Percentiles rank a stretch among this genome's conserved stretches.
These are phyloP conservation scores for Etheostoma spectabile DNA, from an alignment of 2,113 vertebrate species.

Conservation along the genomic window DNA sequence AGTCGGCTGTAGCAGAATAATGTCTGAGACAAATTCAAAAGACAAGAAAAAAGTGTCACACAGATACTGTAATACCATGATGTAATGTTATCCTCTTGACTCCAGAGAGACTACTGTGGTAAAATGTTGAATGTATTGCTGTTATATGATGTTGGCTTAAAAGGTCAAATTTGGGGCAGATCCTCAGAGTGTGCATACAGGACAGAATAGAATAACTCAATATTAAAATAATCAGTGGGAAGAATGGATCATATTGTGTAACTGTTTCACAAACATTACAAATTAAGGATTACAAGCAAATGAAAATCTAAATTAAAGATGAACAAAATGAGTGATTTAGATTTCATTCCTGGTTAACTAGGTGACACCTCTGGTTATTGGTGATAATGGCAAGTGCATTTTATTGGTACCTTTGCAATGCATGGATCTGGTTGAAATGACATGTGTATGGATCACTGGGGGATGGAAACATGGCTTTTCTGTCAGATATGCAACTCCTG, in stretches of 20 bases:
- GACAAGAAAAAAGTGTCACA: not conserved
- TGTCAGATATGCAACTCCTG: no score
- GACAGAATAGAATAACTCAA: not conserved
- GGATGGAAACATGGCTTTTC: no score
- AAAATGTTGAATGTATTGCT: not conserved
- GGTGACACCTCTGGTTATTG: not conserved
- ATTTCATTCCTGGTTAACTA: not conserved
- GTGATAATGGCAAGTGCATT: not conserved
- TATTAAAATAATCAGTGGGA: not conserved
- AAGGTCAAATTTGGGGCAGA: not conserved
- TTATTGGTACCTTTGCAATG: not conserved
- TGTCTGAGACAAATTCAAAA: not conserved
- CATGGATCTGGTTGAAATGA: no score
- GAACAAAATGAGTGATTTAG: not conserved
- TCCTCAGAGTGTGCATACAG: not conserved
- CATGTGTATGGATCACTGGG: no score
- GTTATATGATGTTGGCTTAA: not conserved
- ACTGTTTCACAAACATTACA: not conserved
- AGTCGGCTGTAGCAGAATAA: conserved; percentile 6
- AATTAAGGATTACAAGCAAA: no score
- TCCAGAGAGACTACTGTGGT: not conserved
- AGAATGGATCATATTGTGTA: not conserved
- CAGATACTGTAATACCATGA: not conserved
- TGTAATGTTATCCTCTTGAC: not conserved
- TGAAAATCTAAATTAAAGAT: not conserved